Percentiles rank a stretch among this genome's conserved stretches.
phyloP scores from a whole-genome alignment of 2,888 invertebrate genomes.

The Brachyptera putata region DNA sequence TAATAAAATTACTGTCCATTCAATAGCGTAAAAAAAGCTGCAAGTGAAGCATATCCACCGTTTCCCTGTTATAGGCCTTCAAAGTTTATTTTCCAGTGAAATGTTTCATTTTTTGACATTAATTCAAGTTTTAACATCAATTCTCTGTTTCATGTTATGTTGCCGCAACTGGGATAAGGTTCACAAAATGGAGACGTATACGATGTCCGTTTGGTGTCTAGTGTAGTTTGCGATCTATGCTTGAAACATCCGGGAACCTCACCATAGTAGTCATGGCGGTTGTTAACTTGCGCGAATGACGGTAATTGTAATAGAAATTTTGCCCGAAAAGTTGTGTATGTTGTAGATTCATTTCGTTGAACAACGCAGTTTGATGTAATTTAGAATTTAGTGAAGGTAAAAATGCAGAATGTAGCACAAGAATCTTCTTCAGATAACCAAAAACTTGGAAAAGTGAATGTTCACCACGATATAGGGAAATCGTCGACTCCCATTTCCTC shows the following conservation, averaged over 20 bases:
- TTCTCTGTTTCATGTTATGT: too few relatives aligned
- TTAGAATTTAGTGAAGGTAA: slow-evolving; percentile 62
- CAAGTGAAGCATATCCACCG: too few relatives aligned
- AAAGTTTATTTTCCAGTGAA: too few relatives aligned
- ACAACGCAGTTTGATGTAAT: slow-evolving; percentile 46
- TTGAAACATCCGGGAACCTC: slow-evolving; percentile 59
- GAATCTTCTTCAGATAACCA: slow-evolving; percentile 69
- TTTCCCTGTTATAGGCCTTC: too few relatives aligned
- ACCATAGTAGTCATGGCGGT: slow-evolving; percentile 79
- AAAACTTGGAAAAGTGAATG: slow-evolving; percentile 76
- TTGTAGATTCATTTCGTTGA: slow-evolving; percentile 41
- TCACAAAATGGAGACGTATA: too few relatives aligned
- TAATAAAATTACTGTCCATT: too few relatives aligned
- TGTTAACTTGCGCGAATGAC: slow-evolving; percentile 53
- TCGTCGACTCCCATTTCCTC: slow-evolving; percentile 80
- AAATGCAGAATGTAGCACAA: slow-evolving; percentile 90
- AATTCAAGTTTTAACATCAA: too few relatives aligned
- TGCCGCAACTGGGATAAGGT: too few relatives aligned
- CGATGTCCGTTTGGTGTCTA: too few relatives aligned
- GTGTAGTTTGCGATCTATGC: slow-evolving; percentile 16
- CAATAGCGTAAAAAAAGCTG: too few relatives aligned
- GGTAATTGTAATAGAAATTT: slow-evolving; percentile 43
- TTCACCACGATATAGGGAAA: slow-evolving; percentile 48
- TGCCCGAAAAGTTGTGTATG: slow-evolving; percentile 40
- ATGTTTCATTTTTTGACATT: too few relatives aligned